A percentile compares a stretch with the other conserved stretches of the same genome.
Conservation (phyloP, 1,140 invertebrate genomes). For the Latrodectus geometricus region DNA sequence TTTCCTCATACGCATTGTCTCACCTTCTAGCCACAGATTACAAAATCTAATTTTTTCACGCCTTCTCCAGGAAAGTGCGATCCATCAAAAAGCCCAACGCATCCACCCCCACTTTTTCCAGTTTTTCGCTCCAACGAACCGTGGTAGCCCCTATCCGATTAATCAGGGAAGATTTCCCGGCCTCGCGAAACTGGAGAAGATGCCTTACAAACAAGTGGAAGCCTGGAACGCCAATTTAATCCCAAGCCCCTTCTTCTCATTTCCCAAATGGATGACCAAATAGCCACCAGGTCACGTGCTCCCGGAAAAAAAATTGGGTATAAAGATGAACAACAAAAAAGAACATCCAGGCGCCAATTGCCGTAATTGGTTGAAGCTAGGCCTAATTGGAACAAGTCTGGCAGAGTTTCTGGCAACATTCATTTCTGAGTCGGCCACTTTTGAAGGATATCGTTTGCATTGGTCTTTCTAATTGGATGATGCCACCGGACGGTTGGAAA, state of each 20-base stretch:
- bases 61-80: not conserved
- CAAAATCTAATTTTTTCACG: not conserved
- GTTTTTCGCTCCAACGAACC: not conserved
- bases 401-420: not conserved
- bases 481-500: not conserved
- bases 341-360: not conserved
- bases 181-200: not conserved
- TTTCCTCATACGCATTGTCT: not conserved
- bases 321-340: not conserved
- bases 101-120: not conserved
- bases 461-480: not conserved
- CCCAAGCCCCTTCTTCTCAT: not conserved
- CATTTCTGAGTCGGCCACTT: not conserved
- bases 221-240: not conserved
- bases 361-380: not conserved
- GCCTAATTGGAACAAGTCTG: not conserved
- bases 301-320: not conserved
- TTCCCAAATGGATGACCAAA: constrained; percentile 1
- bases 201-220: not conserved
- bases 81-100: not conserved
- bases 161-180: not conserved
- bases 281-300: not conserved
- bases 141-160: not conserved
- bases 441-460: not conserved
- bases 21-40: not conserved